phyloP scores from a whole-genome alignment of 2,797 vertebrate genomes.

The Geotrypetes seraphini region DNA sequence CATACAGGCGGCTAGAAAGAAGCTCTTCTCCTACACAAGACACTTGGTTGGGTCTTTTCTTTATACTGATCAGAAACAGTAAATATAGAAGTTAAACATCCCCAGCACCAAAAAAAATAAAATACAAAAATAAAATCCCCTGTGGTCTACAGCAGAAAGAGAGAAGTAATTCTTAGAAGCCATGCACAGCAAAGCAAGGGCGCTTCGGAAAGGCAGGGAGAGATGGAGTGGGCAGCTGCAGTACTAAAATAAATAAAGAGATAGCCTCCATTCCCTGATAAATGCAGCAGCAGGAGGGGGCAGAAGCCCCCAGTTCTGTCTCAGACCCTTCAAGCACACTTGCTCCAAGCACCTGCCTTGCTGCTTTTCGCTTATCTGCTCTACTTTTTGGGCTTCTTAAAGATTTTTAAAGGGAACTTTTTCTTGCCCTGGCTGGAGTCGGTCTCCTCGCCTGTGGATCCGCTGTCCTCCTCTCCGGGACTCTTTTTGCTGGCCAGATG shows the following conservation, averaged over 20 bases:
- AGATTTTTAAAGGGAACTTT: slow-evolving; percentile 94
- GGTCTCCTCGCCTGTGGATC: slow-evolving; percentile 83
- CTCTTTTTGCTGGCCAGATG: slow-evolving; percentile 79
- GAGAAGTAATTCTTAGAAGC: slow-evolving; percentile 29
- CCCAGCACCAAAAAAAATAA: too few species aligned
- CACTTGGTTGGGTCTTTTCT: too few species aligned
- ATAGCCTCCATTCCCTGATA: slow-evolving; percentile 9
- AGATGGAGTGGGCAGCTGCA: slow-evolving; percentile 6
- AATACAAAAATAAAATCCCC: too few species aligned
- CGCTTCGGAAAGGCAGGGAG: not conserved
- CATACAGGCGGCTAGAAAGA: too few species aligned
- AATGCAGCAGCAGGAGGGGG: not conserved
- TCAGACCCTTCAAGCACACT: not conserved
- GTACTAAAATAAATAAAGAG: slow-evolving; percentile 53
- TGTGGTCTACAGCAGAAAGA: too few species aligned
- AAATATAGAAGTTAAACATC: slow-evolving; percentile 6
- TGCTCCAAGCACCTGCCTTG: not conserved
- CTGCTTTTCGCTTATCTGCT: not conserved
- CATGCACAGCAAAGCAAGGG: slow-evolving; percentile 49
- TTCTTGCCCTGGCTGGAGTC: slow-evolving; percentile 83
- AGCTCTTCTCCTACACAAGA: too few species aligned
- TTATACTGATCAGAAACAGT: slow-evolving; percentile 10
- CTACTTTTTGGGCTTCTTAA: slow-evolving; percentile 95
- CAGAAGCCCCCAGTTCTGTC: slow-evolving; percentile 11
- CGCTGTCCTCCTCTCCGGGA: slow-evolving; percentile 83